These are phyloP conservation scores for Clarias magur DNA, from an alignment of 2,113 vertebrate species.

Conservation along the genomic window DNA sequence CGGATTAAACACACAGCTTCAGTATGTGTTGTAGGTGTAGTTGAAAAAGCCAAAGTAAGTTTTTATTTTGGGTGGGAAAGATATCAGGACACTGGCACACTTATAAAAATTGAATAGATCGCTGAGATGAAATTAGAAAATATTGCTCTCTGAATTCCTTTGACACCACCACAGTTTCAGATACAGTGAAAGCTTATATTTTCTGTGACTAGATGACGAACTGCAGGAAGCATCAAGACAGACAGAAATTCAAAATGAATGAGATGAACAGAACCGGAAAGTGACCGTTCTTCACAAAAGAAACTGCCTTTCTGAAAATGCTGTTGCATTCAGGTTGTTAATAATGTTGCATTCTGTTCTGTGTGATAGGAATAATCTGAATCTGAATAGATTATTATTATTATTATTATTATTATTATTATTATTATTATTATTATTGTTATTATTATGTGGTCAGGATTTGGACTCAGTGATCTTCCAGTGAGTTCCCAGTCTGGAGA, in stretches of 20 bases:
- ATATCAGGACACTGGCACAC: not conserved
- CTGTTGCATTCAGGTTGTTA: not conserved
- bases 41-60: not conserved
- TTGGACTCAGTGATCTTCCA: too few species aligned
- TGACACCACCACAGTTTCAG: not conserved
- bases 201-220: not conserved
- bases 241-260: not conserved
- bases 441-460: too few species aligned
- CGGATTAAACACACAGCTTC: not conserved
- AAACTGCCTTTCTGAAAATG: not conserved
- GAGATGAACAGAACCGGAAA: not conserved
- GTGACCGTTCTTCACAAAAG: not conserved
- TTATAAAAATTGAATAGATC: not conserved
- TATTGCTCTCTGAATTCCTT: not conserved
- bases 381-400: too few species aligned
- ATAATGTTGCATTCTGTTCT: not conserved
- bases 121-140: not conserved
- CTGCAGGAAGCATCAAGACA: constrained; percentile 9
- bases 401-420: too few species aligned
- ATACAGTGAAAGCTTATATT: not conserved
- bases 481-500: too few species aligned
- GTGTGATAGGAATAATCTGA: not conserved
- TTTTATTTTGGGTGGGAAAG: not conserved
- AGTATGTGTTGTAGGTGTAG: not conserved
- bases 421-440: too few species aligned